Conservation (phyloP, 1,140 invertebrate genomes). For the Venturia canescens region DNA sequence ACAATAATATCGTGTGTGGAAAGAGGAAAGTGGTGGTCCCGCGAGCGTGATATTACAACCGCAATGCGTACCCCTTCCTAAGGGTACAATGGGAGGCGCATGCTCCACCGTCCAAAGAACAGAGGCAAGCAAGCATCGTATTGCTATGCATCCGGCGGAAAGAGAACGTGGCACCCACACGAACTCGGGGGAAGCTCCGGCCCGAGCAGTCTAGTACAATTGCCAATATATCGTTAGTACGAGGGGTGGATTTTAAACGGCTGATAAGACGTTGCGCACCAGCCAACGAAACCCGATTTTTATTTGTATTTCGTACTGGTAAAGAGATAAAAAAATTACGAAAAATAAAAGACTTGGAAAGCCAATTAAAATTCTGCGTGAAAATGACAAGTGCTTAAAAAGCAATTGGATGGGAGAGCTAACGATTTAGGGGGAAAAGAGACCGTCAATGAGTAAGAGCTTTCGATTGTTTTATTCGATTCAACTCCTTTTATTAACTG, state of each 20-base stretch:
- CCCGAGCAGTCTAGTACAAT: conserved; percentile 61
- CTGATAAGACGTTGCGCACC: conserved; percentile 34
- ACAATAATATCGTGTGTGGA: conserved; percentile 27
- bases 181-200: conserved; percentile 27
- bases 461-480: not conserved
- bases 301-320: too few species aligned
- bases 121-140: conserved; percentile 30
- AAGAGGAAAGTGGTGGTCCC: conserved; percentile 28
- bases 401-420: too few species aligned
- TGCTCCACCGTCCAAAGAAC: conserved; percentile 20
- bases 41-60: conserved; percentile 48
- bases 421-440: too few species aligned
- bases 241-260: conserved; percentile 61
- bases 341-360: too few species aligned
- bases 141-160: conserved; percentile 51
- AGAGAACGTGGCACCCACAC: conserved; percentile 27
- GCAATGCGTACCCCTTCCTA: conserved; percentile 46
- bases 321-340: too few species aligned
- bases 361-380: too few species aligned
- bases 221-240: conserved; percentile 68
- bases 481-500: not conserved
- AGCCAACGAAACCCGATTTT: not conserved
- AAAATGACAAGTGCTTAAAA: too few species aligned
- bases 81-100: conserved; percentile 5
- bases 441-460: not conserved